Evolutionary conservation across 2,888 invertebrate genomes (phyloP), one percentile per base, ranked within the genome.

Genomic region (Cephus nigrinus): DNA sequence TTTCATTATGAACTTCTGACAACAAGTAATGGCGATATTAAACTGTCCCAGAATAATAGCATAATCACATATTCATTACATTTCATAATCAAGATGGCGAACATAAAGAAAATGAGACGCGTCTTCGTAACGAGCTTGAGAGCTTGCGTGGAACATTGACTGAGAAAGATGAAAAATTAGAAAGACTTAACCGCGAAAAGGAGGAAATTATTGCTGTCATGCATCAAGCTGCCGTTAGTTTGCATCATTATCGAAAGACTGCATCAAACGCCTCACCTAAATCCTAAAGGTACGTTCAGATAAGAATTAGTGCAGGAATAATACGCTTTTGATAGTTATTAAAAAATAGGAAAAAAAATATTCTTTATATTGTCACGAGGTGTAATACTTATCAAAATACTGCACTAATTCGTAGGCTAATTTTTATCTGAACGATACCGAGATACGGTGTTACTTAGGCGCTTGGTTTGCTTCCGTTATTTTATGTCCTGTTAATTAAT

Each of bases 111-210:
- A 92, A 92, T 82, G 93, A 93, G 86, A 92, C 92, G 0, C 92
- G 92, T 74, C 87, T 93, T 80, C 93, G 92, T 92, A 92, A 92
- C 84, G 93, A 93, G 78, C 88, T 93, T 23, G 92, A 93, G 86
- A 88, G 86, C 30, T 90, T 92, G 0, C 88, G 91, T 72, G 84
- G 86, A 9, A 89, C 91, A 0, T 83, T 93, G 35, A 86, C 89
- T 1, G 89, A 89, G 11, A 91, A 92, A 2, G 92, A 92, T 80
- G 92, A 93, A 78, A 92, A 92, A 76, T 84, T 93, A 5, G 86
- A 89, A 1, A 91, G 92, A 80, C 89, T 93, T 80, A 90, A 92
- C 73, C 90, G 90, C 5, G 93, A 94, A 78, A 93, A 93, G 81
- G 93, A 93, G 23, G 92, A 90, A 73, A 93, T 94, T 82, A 87